phyloP scores from a whole-genome alignment of 1,140 invertebrate genomes.

The Cepaea nemoralis region DNA sequence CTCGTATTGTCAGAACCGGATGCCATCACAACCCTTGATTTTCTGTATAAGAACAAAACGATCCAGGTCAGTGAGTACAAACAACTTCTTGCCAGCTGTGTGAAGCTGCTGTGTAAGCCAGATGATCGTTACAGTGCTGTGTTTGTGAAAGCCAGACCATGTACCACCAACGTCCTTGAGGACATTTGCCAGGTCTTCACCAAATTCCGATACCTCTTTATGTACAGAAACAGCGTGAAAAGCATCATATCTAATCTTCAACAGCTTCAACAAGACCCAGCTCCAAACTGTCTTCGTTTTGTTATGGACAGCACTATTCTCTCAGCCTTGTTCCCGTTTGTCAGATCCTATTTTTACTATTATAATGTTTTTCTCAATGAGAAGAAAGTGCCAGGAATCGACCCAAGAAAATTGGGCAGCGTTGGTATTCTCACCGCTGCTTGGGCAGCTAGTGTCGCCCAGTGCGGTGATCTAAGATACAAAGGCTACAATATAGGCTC shows the following conservation, averaged over 20 bases:
- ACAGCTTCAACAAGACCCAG: conserved; percentile 53
- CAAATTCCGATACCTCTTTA: conserved; percentile 59
- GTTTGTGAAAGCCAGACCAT: conserved; percentile 60
- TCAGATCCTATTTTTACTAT: conserved; percentile 55
- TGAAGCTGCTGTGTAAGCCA: conserved; percentile 66
- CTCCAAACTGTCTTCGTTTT: conserved; percentile 52
- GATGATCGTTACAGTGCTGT: conserved; percentile 60
- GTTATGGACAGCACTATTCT: conserved; percentile 60
- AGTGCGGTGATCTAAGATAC: conserved; percentile 54
- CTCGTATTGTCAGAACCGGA: conserved; percentile 62
- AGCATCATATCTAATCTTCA: conserved; percentile 59
- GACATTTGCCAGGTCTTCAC: conserved; percentile 60
- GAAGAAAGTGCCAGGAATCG: conserved; percentile 46
- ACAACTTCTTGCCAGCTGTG: conserved; percentile 59
- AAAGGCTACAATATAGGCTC: conserved; percentile 59
- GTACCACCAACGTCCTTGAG: conserved; percentile 56
- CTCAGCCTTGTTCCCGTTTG: conserved; percentile 60
- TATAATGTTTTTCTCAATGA: conserved; percentile 56
- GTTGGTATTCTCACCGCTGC: conserved; percentile 58
- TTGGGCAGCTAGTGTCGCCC: conserved; percentile 61
- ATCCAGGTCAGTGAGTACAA: conserved; percentile 61
- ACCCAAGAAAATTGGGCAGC: conserved; percentile 46
- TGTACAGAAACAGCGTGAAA: conserved; percentile 66
- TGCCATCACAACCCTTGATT: conserved; percentile 59
- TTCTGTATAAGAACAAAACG: conserved; percentile 51